phyloP scores from a whole-genome alignment of 2,113 vertebrate species.

The Anoplopoma fimbria region DNA sequence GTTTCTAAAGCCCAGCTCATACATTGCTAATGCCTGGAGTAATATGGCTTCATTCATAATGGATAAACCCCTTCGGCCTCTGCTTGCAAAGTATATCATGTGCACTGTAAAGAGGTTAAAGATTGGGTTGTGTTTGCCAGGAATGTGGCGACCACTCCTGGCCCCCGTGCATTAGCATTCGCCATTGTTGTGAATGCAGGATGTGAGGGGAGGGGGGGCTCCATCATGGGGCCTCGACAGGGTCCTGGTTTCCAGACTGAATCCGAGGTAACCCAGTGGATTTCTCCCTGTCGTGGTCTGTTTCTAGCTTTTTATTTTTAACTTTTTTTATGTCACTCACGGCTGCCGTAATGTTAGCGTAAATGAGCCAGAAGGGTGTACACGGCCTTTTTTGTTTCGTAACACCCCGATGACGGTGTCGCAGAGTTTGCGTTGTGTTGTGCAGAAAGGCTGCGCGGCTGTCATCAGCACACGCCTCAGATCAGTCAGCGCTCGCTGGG shows the following conservation, averaged over 20 bases:
- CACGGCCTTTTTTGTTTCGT: conserved; percentile 21
- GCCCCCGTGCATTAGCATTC: conserved; percentile 56
- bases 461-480: conserved; percentile 37
- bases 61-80: conserved; percentile 72
- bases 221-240: conserved; percentile 11
- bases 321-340: background rate
- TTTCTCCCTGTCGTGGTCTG: background rate
- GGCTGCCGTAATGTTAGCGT: conserved; percentile 32
- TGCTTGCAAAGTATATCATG: conserved; percentile 79
- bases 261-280: conserved; percentile 19
- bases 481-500: conserved; percentile 31
- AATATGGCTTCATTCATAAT: conserved; percentile 86
- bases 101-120: conserved; percentile 81
- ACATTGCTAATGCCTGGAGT: conserved; percentile 84
- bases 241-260: conserved; percentile 10
- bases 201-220: conserved; percentile 39
- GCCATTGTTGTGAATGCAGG: conserved; percentile 49
- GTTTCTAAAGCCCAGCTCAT: conserved; percentile 83
- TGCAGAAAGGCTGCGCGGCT: conserved; percentile 24
- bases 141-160: conserved; percentile 67
- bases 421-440: conserved; percentile 26
- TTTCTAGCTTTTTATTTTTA: background rate
- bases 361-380: conserved; percentile 31
- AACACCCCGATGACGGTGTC: conserved; percentile 1
- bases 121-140: conserved; percentile 78